phyloP scores from a whole-genome alignment of 2,113 vertebrate genomes.

The Ciconia stormi region DNA sequence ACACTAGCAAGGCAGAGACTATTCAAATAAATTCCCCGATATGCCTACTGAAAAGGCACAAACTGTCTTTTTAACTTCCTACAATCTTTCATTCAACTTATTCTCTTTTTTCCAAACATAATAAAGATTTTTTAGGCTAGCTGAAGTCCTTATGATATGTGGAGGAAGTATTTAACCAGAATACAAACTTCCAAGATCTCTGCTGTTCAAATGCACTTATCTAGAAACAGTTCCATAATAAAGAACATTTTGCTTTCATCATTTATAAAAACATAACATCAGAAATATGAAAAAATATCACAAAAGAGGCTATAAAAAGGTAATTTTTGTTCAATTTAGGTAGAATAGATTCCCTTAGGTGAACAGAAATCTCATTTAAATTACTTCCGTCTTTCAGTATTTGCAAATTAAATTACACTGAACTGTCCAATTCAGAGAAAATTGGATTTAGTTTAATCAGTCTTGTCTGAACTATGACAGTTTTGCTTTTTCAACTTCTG shows the following conservation, averaged over 20 bases:
- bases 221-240: background rate
- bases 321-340: background rate
- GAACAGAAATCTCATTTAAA: slow-evolving; percentile 8
- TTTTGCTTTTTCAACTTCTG: background rate
- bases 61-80: background rate
- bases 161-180: background rate
- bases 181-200: background rate
- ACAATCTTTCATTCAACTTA: background rate
- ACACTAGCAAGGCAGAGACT: background rate
- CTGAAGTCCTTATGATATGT: background rate
- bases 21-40: background rate
- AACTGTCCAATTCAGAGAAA: background rate
- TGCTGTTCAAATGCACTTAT: background rate
- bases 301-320: background rate
- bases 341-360: background rate
- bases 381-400: slow-evolving; percentile 8
- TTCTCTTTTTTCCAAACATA: background rate
- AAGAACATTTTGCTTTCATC: background rate
- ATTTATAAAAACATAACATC: background rate
- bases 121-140: background rate
- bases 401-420: slow-evolving; percentile 40
- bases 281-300: background rate
- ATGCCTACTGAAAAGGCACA: background rate
- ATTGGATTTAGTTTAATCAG: background rate
- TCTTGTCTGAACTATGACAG: slow-evolving; percentile 7